Conservation (phyloP, 92 coral and sea anemone genomes). For the Porites lobata region DNA sequence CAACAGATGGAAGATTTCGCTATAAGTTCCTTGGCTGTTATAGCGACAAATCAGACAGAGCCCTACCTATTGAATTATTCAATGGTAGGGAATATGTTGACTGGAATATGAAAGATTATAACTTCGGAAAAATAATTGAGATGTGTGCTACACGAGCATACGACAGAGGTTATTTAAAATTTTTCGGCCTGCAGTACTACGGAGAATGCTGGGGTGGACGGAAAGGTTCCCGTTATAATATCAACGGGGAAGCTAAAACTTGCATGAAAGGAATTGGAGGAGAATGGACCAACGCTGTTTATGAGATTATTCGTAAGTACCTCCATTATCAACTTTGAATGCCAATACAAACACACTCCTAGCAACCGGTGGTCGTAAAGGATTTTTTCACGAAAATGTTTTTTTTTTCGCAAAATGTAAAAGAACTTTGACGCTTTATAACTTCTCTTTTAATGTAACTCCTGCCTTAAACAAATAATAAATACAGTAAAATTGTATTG, state of each 20-base stretch:
- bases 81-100: constrained; percentile 7
- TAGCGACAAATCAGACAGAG: neutral
- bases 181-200: constrained; percentile 25
- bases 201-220: constrained; percentile 40
- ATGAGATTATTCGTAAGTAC: constrained; percentile 17
- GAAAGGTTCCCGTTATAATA: neutral
- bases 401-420: too few relatives aligned
- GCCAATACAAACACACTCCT: too few relatives aligned
- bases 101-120: constrained; percentile 8
- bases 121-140: constrained; percentile 23
- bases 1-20: constrained; percentile 22
- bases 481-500: too few relatives aligned
- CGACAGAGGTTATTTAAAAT: neutral
- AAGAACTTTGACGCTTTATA: too few relatives aligned
- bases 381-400: too few relatives aligned
- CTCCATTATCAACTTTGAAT: neutral
- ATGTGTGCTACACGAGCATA: constrained; percentile 32
- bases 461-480: too few relatives aligned
- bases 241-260: neutral
- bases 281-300: constrained; percentile 37
- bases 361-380: too few relatives aligned
- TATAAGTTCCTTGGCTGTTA: constrained; percentile 30
- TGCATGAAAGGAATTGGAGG: constrained; percentile 22
- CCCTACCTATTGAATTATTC: neutral
- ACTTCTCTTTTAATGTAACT: too few relatives aligned